phyloP scores from a whole-genome alignment of 2,797 vertebrate species.

The Eulemur albifrons region DNA sequence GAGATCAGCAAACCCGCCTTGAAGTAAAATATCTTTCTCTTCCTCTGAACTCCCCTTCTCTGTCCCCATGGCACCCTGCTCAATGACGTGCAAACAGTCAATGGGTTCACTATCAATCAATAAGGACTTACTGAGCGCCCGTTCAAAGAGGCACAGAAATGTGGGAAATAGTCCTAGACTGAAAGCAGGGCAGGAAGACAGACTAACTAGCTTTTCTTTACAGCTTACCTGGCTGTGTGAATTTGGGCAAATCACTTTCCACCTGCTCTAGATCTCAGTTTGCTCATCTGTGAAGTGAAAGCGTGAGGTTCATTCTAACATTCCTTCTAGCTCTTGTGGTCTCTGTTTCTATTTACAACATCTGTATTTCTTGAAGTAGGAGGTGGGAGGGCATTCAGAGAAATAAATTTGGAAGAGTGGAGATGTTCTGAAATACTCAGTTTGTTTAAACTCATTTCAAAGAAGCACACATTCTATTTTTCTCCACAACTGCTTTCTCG shows the following conservation, averaged over 20 bases:
- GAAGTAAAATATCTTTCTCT: background rate
- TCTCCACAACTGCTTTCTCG: background rate
- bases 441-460: conserved; percentile 21
- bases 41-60: background rate
- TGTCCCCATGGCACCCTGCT: background rate
- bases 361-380: background rate
- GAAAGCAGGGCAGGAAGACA: rapidly evolving
- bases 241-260: background rate
- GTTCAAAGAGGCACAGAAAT: background rate
- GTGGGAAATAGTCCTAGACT: background rate
- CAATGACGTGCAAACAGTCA: background rate
- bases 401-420: conserved; percentile 8
- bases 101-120: background rate
- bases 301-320: background rate
- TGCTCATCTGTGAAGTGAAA: background rate
- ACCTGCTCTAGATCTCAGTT: background rate
- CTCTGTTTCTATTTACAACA: background rate
- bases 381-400: background rate
- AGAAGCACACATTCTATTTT: conserved; percentile 4
- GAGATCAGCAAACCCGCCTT: background rate
- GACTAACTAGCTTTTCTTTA: background rate
- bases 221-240: rapidly evolving
- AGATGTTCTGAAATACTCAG: conserved; percentile 6
- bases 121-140: background rate
- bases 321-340: background rate